Base-by-base conservation (phyloP, 2,888 invertebrate genomes). In the Yponomeuta sedellus region DNA sequence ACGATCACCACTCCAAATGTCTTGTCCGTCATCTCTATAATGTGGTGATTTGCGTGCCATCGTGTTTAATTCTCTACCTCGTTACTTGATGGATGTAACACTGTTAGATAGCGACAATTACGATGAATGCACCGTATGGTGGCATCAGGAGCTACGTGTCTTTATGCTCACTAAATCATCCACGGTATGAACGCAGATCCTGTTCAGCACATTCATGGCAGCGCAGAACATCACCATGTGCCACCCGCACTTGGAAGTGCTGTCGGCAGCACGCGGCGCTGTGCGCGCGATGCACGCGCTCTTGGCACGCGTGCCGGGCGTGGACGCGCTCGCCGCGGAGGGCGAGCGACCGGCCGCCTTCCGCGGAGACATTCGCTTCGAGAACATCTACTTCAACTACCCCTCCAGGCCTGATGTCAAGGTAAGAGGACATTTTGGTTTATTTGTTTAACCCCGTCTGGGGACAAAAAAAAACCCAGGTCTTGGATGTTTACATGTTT, bases 211-310 rank as follows among this genome's bases (percentile, higher is more conserved):
- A 0, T 92, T 96, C 73, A 93, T 94, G 82, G 95, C 95, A 0
- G 95, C 96, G 0, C 95, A 96, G 80, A 95, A 95, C 82, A 91
- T 96, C 71, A 95, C 96, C 0, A 93, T 95, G 79, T 93, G 94
- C 52, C 93, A 94, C 16, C 95, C 95, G 0, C 95, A 96, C 77
- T 82, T 96, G 66, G 96, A 96, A 75, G 92, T 95, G 1, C 94
- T 96, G 81, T 93, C 94, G 0, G 86, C 92, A 0, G 96, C 96
- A 0, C 91, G 93, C 44, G 96, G 95, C 12, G 94, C 96, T 0
- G 97, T 96, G 0, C 92, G 92, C 57, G 92, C 92, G 2, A 92
- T 97, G 12, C 97, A 93, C 80, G 81, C 89, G 34, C 92, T 96
- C 40, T 93, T 97, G 66, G 95, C 95, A 77, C 86, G 95, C 62